These are phyloP conservation scores for Clarias laeviceps DNA, from an alignment of 2,797 vertebrate genomes.

Conservation along the genomic window DNA sequence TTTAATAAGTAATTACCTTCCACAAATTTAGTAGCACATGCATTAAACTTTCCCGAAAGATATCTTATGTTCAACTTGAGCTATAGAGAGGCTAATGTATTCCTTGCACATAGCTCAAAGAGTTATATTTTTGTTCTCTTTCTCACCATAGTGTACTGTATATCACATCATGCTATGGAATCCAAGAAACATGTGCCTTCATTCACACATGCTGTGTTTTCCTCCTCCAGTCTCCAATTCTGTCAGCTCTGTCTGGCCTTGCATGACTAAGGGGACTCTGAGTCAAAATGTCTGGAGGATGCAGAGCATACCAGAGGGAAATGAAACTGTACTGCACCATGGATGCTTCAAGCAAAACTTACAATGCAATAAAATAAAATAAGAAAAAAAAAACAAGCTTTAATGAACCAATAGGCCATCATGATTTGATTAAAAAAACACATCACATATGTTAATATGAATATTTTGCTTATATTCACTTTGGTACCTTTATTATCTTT, in stretches of 20 bases:
- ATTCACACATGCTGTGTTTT: conserved; percentile 22
- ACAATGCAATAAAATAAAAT: background rate
- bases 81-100: background rate
- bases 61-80: background rate
- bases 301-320: background rate
- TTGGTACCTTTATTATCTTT: background rate
- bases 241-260: conserved; percentile 36
- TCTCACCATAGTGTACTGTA: conserved; percentile 10
- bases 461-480: background rate
- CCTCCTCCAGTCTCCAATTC: conserved; percentile 18
- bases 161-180: conserved; percentile 22
- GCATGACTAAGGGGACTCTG: conserved; percentile 28
- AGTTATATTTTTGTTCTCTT: conserved; percentile 13
- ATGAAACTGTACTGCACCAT: conserved; percentile 22
- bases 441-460: conserved; percentile 1
- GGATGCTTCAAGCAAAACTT: conserved; percentile 28
- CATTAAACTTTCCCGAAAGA: background rate
- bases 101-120: conserved; percentile 23
- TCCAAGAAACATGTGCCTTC: conserved; percentile 7
- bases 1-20: conserved; percentile 18
- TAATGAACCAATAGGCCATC: background rate
- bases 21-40: conserved; percentile 16
- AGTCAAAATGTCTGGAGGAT: conserved; percentile 42
- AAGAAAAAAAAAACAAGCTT: background rate
- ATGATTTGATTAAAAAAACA: background rate